Percentiles rank a stretch among this genome's conserved stretches.
Evolutionary conservation across 1,140 invertebrate species (phyloP).

Genomic region (Psilanteris sp.): DNA sequence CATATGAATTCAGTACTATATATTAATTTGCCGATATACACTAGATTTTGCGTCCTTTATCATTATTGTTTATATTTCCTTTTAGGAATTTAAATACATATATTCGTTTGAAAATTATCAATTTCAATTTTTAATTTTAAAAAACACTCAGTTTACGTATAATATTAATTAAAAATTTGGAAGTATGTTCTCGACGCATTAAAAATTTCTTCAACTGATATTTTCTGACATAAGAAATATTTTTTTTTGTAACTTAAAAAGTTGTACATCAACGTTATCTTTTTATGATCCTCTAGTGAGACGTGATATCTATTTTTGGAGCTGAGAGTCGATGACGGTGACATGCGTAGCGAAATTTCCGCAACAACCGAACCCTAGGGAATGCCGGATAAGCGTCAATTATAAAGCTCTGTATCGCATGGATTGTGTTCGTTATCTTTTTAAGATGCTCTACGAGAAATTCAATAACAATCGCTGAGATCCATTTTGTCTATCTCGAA

Average conservation of each 20-base stretch:
- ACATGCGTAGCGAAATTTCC: constrained; percentile 46
- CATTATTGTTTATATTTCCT: too few species aligned
- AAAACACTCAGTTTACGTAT: too few species aligned
- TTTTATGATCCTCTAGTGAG: constrained; percentile 19
- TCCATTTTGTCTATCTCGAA: constrained; percentile 16
- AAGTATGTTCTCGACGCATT: too few species aligned
- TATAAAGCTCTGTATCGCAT: constrained; percentile 71
- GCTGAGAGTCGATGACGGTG: constrained; percentile 21
- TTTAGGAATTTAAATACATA: too few species aligned
- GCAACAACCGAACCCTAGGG: constrained; percentile 34
- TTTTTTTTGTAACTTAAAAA: background rate
- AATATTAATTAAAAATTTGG: too few species aligned
- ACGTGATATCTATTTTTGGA: constrained; percentile 44
- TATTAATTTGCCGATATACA: too few species aligned
- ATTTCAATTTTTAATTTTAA: too few species aligned
- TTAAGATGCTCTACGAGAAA: constrained; percentile 69
- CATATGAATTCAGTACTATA: too few species aligned
- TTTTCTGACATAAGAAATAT: constrained; percentile 4
- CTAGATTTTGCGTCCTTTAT: too few species aligned
- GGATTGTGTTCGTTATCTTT: constrained; percentile 69
- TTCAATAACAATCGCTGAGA: constrained; percentile 70
- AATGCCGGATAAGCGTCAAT: constrained; percentile 72
- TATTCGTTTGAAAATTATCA: too few species aligned
- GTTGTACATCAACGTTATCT: constrained; percentile 27
- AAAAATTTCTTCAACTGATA: too few species aligned